phyloP scores from a whole-genome alignment of 1,140 invertebrate genomes.

The Lithobius niger region DNA sequence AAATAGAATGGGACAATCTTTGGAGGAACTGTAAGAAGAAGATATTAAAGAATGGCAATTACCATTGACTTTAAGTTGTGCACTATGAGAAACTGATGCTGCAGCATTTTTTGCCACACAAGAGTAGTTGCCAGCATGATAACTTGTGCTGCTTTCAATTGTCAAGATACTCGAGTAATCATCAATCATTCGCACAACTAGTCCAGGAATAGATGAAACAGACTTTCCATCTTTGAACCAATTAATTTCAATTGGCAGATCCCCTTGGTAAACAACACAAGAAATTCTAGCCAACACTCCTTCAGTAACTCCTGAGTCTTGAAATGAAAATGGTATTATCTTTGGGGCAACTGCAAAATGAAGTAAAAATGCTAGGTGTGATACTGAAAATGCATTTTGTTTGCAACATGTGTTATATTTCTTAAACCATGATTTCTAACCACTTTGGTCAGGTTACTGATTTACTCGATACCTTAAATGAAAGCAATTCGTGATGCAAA shows the following conservation, averaged over 20 bases:
- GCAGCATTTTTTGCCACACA: slow-evolving; percentile 13
- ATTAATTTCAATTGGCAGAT: slow-evolving; percentile 17
- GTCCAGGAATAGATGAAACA: slow-evolving; percentile 10
- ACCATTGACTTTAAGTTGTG: slow-evolving; percentile 4
- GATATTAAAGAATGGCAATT: background rate
- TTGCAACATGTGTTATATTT: too few relatives aligned
- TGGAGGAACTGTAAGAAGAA: slow-evolving; percentile 42
- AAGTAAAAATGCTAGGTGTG: too few relatives aligned
- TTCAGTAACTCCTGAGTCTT: slow-evolving; percentile 24
- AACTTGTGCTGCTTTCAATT: slow-evolving; percentile 3
- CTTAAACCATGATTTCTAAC: too few relatives aligned
- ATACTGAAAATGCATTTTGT: too few relatives aligned
- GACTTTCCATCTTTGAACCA: slow-evolving; percentile 44
- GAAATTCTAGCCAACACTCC: too few relatives aligned
- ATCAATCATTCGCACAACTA: background rate
- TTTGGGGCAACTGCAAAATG: slow-evolving; percentile 33
- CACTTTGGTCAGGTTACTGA: too few relatives aligned
- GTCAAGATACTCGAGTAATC: slow-evolving; percentile 5
- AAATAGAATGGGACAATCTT: slow-evolving; percentile 49
- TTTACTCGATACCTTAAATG: too few relatives aligned
- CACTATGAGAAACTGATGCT: background rate
- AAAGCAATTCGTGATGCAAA: too few relatives aligned
- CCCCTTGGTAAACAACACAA: slow-evolving; percentile 22
- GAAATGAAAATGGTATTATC: slow-evolving; percentile 42
- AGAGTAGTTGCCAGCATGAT: slow-evolving; percentile 16